phyloP scores from a whole-genome alignment of 2,113 vertebrate species.

The Scortum barcoo region DNA sequence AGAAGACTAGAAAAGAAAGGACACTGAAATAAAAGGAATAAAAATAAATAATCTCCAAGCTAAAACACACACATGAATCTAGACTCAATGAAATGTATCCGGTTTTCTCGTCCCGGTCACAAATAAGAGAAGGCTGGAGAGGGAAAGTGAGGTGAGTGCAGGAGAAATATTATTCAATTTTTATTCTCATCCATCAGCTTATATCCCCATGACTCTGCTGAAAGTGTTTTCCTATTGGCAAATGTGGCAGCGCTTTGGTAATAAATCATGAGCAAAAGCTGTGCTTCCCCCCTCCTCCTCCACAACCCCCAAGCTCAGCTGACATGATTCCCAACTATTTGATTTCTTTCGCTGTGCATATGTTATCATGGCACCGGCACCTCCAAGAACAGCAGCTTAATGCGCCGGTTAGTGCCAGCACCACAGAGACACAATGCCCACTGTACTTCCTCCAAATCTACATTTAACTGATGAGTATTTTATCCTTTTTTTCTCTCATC shows the following conservation, averaged over 20 bases:
- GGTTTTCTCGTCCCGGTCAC: slow-evolving; percentile 26
- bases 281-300: too few species aligned
- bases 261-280: slow-evolving; percentile 80
- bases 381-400: slow-evolving; percentile 3
- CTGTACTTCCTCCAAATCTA: not conserved
- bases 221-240: slow-evolving; percentile 83
- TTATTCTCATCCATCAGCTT: slow-evolving; percentile 78
- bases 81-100: slow-evolving; percentile 28
- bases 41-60: slow-evolving; percentile 35
- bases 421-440: not conserved
- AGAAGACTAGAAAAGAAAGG: slow-evolving; percentile 1
- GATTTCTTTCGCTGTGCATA: slow-evolving; percentile 64
- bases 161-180: slow-evolving; percentile 74
- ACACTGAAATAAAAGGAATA: not conserved
- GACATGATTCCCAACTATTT: slow-evolving; percentile 75
- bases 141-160: slow-evolving; percentile 37
- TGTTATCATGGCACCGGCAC: slow-evolving; percentile 55
- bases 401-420: not conserved
- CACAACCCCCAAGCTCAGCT: slow-evolving; percentile 62
- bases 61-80: slow-evolving; percentile 1
- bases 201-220: slow-evolving; percentile 65
- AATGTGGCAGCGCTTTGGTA: slow-evolving; percentile 71
- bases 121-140: slow-evolving; percentile 24
- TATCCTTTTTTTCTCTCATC: not conserved
- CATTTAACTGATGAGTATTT: not conserved